Evolutionary conservation across 2,113 vertebrate genomes (phyloP).

Genomic region (Thalassoma bifasciatum): DNA sequence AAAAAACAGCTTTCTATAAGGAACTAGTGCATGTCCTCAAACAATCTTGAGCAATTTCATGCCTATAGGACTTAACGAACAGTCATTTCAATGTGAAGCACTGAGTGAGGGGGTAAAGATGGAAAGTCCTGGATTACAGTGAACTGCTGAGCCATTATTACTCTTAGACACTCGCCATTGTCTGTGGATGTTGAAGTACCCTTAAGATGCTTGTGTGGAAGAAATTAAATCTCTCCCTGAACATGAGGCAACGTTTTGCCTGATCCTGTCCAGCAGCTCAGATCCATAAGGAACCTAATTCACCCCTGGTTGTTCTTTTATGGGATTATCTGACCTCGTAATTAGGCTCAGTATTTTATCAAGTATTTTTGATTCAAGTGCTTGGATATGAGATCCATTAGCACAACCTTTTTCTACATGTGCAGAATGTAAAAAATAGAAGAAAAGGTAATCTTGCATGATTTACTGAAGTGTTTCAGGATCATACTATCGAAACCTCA

Average conservation of each 20-base stretch:
- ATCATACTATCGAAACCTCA: conserved; percentile 34
- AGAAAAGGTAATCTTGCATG: conserved; percentile 35
- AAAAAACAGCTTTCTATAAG: conserved; percentile 52
- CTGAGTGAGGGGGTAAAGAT: conserved; percentile 61
- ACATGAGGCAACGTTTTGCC: conserved; percentile 62
- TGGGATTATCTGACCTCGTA: conserved; percentile 76
- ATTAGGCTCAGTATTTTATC: conserved; percentile 58
- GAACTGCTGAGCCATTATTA: conserved; percentile 72
- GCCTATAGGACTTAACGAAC: conserved; percentile 63
- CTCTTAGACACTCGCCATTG: conserved; percentile 67
- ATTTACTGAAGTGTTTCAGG: conserved; percentile 42
- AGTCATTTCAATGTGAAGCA: conserved; percentile 74
- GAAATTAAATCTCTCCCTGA: conserved; percentile 69
- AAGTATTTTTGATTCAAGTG: conserved; percentile 45
- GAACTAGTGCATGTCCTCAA: conserved; percentile 61
- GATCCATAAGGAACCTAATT: conserved; percentile 64
- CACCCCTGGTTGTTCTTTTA: conserved; percentile 72
- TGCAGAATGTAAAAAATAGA: conserved; percentile 1
- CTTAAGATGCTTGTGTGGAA: conserved; percentile 68
- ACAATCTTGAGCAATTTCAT: conserved; percentile 72
- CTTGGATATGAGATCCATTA: conserved; percentile 47
- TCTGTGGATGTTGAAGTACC: conserved; percentile 76
- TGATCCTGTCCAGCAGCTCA: conserved; percentile 48
- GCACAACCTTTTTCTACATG: conserved; percentile 35
- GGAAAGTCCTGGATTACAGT: conserved; percentile 75